Evolutionary conservation across 2,113 vertebrate genomes (phyloP), one percentile per base, ranked within the genome.

Genomic region (Sula dactylatra): DNA sequence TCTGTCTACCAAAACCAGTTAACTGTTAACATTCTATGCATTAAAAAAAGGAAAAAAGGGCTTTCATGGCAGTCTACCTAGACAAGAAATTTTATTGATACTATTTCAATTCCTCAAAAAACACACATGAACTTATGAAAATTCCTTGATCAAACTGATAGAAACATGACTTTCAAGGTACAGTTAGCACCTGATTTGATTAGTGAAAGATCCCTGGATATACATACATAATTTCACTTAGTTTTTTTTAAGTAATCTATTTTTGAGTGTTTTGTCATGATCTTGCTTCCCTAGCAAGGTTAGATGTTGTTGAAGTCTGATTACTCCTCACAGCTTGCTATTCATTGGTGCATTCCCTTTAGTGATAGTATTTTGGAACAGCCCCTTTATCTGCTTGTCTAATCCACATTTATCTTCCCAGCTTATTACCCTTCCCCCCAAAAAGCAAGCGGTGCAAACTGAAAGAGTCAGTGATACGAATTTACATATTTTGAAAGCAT

Each of bases 121-220:
- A 12, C 3, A 36, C 2, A 1, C 4, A 6, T 1, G 1, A 52
- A 58, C 16, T 93, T 67, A 47, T 0, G 24, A 83, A 72, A 84
- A 40, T 10, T 2, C 26, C 36, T 72, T 66, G 10, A 24, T 6
- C 49, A 80, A 59, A 56, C 4, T 16, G 7, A 61, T 7, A 76
- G n/a, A 59, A 71, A 77, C 3, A 1, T 8, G 15, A 40, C 26
- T 73, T 71, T 56, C 40, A 78, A 78, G 26, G 8, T 58, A 64
- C 9, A 8, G 26, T 44, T 59, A 55, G 6, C 29, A 55, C 9
- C 22, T n/a, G 44, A 8, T 31, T 61, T 65, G 25, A 47, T 83
- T 45, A 56, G 10, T 42, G 25, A 52, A 82, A 65, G 31, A 29
- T 20, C 10, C 7, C 13, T 40, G 13, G 50, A 77, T 16, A 38